phyloP scores from a whole-genome alignment of 2,113 vertebrate species.

The Phrynocephalus versicolor region DNA sequence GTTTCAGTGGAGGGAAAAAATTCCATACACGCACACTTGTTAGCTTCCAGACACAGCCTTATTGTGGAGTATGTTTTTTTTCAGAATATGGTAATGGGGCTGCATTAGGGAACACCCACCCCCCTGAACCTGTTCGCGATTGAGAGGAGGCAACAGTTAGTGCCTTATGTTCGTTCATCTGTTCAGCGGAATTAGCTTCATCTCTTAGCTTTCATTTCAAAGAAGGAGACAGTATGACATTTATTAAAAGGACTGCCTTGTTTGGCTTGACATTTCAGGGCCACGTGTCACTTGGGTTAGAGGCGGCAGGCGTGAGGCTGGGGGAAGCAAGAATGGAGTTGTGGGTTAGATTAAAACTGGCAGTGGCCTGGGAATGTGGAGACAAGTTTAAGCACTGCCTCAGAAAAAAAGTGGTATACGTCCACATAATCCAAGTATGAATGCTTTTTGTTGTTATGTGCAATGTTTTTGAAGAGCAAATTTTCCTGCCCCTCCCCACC shows the following conservation, averaged over 20 bases:
- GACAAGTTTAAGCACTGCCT: fast-evolving
- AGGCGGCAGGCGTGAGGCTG: not conserved
- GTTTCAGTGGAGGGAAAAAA: not conserved
- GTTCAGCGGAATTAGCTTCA: constrained; percentile 41
- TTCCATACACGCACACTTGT: not conserved
- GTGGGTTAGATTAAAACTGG: fast-evolving
- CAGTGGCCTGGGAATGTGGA: fast-evolving
- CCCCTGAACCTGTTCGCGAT: not conserved
- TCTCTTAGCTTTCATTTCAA: not conserved
- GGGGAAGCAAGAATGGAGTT: fast-evolving
- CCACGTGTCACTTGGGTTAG: not conserved
- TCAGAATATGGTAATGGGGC: fast-evolving
- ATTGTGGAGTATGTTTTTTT: not conserved
- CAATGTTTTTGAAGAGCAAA: not conserved
- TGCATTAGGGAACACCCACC: not conserved
- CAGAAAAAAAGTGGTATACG: not conserved
- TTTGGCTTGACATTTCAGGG: constrained; percentile 39
- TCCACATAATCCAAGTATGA: fast-evolving
- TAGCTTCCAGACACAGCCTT: not conserved
- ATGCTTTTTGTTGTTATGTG: not conserved
- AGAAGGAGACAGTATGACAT: constrained; percentile 54
- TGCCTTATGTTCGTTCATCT: constrained; percentile 25
- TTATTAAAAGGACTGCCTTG: constrained; percentile 51
- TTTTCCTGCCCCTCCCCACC: not conserved
- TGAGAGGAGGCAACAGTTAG: constrained; percentile 30